These are phyloP conservation scores for Progne subis DNA, from an alignment of 2,113 vertebrate species.

Conservation along the genomic window DNA sequence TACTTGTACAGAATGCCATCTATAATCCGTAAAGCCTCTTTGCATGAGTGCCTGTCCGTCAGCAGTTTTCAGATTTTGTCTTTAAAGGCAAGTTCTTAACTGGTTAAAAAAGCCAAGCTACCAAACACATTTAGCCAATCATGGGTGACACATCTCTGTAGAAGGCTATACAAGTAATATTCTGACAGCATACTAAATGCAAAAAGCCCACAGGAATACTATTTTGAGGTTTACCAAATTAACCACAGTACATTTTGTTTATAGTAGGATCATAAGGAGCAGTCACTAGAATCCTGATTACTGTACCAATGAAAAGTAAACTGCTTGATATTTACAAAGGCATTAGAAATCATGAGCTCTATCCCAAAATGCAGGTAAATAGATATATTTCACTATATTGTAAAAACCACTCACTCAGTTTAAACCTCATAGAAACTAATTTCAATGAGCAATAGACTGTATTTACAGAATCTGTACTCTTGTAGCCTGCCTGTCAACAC, in stretches of 20 bases:
- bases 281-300: background rate
- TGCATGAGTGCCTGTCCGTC: background rate
- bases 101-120: background rate
- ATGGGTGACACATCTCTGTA: background rate
- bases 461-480: background rate
- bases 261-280: background rate
- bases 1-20: background rate
- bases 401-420: background rate
- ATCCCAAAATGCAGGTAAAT: background rate
- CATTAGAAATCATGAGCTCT: background rate
- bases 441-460: background rate
- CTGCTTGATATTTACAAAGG: background rate
- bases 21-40: conserved; percentile 25
- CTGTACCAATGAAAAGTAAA: background rate
- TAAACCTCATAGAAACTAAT: background rate
- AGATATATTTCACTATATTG: background rate
- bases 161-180: background rate
- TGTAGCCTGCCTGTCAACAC: background rate
- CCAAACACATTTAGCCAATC: background rate
- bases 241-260: conserved; percentile 5
- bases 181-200: background rate
- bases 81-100: background rate
- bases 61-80: conserved; percentile 27
- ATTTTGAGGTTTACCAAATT: conserved; percentile 24
- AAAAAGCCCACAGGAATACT: conserved; percentile 20